Conservation (phyloP, 2,888 invertebrate species). For the Theretra japonica region DNA sequence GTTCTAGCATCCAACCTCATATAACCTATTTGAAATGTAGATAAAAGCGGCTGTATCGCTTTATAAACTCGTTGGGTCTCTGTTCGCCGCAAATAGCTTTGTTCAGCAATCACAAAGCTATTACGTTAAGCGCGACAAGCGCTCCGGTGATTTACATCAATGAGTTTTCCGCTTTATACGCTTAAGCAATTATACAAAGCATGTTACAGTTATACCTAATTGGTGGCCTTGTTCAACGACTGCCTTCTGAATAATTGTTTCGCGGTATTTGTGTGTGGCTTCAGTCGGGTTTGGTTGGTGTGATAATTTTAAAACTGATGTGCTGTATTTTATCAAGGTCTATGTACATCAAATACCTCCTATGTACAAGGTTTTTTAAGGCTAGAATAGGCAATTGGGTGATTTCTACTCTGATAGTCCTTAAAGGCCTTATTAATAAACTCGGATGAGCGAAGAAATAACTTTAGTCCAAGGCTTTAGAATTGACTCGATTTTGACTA, state of each 20-base stretch:
- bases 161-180: slow-evolving; percentile 18
- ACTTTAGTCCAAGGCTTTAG: too few relatives aligned
- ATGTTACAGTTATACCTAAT: slow-evolving; percentile 17
- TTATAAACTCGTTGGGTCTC: neutral
- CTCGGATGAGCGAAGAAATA: too few relatives aligned
- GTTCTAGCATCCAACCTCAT: too few relatives aligned
- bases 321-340: too few relatives aligned
- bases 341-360: too few relatives aligned
- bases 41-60: neutral
- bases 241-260: neutral
- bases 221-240: neutral
- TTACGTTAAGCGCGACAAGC: neutral
- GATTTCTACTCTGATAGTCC: too few relatives aligned
- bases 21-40: neutral
- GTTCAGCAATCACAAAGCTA: slow-evolving; percentile 7
- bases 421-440: too few relatives aligned
- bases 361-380: too few relatives aligned
- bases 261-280: neutral
- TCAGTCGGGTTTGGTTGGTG: too few relatives aligned
- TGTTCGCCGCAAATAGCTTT: neutral
- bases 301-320: too few relatives aligned
- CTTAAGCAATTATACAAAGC: slow-evolving; percentile 16
- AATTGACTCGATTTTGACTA: too few relatives aligned
- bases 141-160: slow-evolving; percentile 15
- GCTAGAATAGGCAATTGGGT: too few relatives aligned